Base-by-base conservation (phyloP, 2,888 invertebrate genomes). In the Scotopteryx bipunctaria region DNA sequence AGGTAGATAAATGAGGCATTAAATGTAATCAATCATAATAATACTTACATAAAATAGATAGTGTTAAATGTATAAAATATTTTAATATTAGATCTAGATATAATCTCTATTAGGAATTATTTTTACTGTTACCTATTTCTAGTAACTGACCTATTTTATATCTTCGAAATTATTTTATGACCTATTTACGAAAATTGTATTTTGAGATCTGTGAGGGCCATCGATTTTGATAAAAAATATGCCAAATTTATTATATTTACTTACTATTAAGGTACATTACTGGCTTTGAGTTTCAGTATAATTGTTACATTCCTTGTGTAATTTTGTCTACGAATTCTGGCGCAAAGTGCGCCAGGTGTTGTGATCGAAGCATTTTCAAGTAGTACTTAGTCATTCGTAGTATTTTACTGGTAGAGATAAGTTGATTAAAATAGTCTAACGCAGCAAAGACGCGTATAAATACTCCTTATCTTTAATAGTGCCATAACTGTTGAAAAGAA, bases 1-100 rank as follows among this genome's bases (percentile, higher is more conserved):
- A 70, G 81, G 81, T 85, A 86, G 86, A 78, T 85, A 83, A 69
- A 66, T 74, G 63, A 75, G 73, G 73, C 58, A 57, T 76, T 81
- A 80, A 74, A 62, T 81, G 69, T 83, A 84, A 80, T 79, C 62
- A 31, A 57, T 53, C 79, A 35, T 31, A 41, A 71, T 79, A 76
- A 23, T 32, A 42, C 23, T 23, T 84, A 86, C 43, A 44, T 54
- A 55, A 78, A 81, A 79, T 82, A 84, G 79, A 66, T 84, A 81
- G 82, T 66, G 66, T 71, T 79, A 80, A 79, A 78, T 80, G 76
- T 83, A 81, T 74, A 79, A 81, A 82, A n/a, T n/a, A n/a, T 80
- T 58, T 54, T 38, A 76, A 67, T 64, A 77, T 79, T n/a, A 76
- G 81, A 79, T 71, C 52, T 73, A 76, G 59, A 59, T 57, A 65